A percentile compares a stretch with the other conserved stretches of the same genome.
Conservation (phyloP, 2,797 vertebrate genomes). For the Clarias platycephalus region DNA sequence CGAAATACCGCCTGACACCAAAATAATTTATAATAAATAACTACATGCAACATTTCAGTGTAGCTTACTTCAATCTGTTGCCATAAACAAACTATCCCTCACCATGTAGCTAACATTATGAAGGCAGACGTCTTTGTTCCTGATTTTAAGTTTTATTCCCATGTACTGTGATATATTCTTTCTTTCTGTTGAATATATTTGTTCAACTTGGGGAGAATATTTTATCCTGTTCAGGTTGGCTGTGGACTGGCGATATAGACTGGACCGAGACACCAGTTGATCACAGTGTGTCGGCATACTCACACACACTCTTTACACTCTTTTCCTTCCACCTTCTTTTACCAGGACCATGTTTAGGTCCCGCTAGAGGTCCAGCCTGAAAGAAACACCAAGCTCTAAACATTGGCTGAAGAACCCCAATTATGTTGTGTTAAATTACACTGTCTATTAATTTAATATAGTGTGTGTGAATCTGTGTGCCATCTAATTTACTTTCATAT, state of each 20-base stretch:
- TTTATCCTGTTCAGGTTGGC: neutral
- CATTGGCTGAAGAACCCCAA: neutral
- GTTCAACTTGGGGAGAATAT: too few relatives aligned
- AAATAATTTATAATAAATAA: neutral
- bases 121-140: neutral
- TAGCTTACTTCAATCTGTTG: neutral
- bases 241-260: neutral
- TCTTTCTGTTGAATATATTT: neutral
- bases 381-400: neutral
- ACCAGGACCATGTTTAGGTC: neutral
- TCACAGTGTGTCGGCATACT: neutral
- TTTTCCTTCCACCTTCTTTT: neutral
- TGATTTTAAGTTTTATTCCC: neutral
- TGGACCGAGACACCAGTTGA: neutral
- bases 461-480: neutral
- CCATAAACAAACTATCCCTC: neutral
- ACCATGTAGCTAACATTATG: neutral
- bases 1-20: neutral
- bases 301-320: neutral
- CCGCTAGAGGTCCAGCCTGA: neutral
- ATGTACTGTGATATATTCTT: neutral
- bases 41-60: neutral
- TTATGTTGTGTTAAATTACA: neutral
- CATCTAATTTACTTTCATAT: neutral
- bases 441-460: neutral